Base-by-base conservation (phyloP, 2,888 invertebrate species). In the Cabera pusaria region DNA sequence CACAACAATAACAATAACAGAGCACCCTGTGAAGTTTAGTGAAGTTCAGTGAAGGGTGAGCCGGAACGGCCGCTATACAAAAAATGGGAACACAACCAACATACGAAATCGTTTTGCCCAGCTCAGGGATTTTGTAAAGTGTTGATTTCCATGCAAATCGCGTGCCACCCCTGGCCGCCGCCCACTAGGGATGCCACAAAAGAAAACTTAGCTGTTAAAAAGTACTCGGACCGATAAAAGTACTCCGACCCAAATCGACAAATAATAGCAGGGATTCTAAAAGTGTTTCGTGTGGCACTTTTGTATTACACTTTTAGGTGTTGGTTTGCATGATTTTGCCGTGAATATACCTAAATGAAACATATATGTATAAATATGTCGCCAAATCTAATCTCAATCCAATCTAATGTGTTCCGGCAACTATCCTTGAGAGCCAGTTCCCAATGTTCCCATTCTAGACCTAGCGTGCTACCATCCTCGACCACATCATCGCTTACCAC, bases 91-190 rank as follows among this genome's bases (percentile, higher is more conserved):
- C 34, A 34, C 12, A 23, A 28, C 6, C 12, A 36, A 35, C 32
- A 33, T 37, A 37, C 35, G 37, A 20, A 44, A 48, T 43, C 35
- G 43, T 29, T 47, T 49, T 38, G 40, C 19, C 46, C 33, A 38
- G 41, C 36, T 44, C 19, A 8, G 44, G 40, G 45, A 44, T 43
- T 39, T 40, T 28, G 21, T 32, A 42, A 47, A 49, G 28, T 45
- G 52, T 45, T 44, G 23, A 45, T 45, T 46, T 42, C 39, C 31
- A 52, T 52, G 49, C 41, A 52, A 44, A 50, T 46, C 28, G 34
- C 34, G 24, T 28, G 26, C 40, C 32, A 9, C 29, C 40, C 48
- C 32, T 32, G 7, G 24, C 18, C 25, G 21, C 38, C 38, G 19
- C 36, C 27, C 27, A 12, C 12, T 31, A 25, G 37, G 41, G 49